Conservation (phyloP, 2,797 vertebrate species). For the Semaprochilodus insignis region DNA sequence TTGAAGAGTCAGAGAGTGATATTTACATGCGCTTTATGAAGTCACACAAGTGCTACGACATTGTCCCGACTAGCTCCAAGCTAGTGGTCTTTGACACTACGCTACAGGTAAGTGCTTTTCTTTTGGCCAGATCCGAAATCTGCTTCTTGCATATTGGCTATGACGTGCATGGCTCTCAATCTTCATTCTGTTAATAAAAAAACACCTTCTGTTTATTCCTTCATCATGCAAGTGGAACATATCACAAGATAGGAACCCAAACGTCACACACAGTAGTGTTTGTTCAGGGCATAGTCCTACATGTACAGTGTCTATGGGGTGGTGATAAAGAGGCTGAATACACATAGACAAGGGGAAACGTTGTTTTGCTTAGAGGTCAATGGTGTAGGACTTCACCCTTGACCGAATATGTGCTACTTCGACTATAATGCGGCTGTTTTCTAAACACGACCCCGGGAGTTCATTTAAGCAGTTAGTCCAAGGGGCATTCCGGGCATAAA, state of each 20-base stretch:
- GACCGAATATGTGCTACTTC: background rate
- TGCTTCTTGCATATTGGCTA: background rate
- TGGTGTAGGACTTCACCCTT: background rate
- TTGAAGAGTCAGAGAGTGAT: slow-evolving; percentile 91
- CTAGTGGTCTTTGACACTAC: slow-evolving; percentile 96
- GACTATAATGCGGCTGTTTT: no score
- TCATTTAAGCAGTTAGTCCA: no score
- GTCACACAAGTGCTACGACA: slow-evolving; percentile 97
- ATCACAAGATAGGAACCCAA: background rate
- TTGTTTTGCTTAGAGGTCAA: background rate
- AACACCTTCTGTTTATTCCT: slow-evolving; percentile 8
- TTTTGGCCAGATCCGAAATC: background rate
- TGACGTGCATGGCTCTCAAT: background rate
- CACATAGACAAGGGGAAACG: background rate
- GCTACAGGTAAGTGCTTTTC: slow-evolving; percentile 82
- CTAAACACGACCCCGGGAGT: no score
- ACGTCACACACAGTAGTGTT: background rate
- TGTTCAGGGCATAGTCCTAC: background rate
- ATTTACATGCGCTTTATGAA: slow-evolving; percentile 98
- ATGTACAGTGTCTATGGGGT: background rate
- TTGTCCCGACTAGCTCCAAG: slow-evolving; percentile 95
- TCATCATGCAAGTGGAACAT: background rate
- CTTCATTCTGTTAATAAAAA: background rate
- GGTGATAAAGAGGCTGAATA: background rate
- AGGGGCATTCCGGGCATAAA: no score